These are phyloP conservation scores for Sylvilagus bachmani DNA, from an alignment of 2,113 vertebrate genomes.

Conservation along the genomic window DNA sequence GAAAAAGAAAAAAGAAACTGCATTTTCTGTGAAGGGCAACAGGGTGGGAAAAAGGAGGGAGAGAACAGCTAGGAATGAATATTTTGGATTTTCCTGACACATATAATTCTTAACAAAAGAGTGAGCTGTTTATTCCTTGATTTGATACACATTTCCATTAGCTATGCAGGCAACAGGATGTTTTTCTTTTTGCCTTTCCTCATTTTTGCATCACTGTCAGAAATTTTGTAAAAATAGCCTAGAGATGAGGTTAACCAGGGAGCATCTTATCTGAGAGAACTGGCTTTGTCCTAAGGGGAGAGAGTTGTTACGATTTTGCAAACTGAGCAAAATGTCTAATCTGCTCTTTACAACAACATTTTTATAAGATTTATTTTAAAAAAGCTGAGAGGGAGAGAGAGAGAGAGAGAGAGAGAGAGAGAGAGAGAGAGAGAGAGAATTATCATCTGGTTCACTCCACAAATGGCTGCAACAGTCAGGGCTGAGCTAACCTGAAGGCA, in stretches of 20 bases:
- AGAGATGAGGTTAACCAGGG: conserved; percentile 35
- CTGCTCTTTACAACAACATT: neutral
- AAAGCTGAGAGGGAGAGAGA: too few species aligned
- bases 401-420: too few species aligned
- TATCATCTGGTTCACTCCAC: too few species aligned
- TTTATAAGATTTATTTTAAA: too few species aligned
- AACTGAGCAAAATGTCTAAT: neutral
- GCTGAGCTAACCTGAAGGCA: too few species aligned
- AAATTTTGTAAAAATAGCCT: conserved; percentile 58
- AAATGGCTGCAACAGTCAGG: too few species aligned
- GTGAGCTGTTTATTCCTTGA: conserved; percentile 57
- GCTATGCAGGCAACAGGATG: conserved; percentile 66
- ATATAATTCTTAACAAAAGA: conserved; percentile 59
- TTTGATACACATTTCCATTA: neutral
- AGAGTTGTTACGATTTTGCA: neutral
- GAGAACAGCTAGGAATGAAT: conserved; percentile 9
- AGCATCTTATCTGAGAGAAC: conserved; percentile 40
- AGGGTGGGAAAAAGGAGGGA: conserved; percentile 16
- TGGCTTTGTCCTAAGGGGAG: conserved; percentile 17
- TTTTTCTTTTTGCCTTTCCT: conserved; percentile 71
- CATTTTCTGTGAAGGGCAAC: conserved; percentile 49
- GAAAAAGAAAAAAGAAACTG: conserved; percentile 55
- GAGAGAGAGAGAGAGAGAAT: too few species aligned
- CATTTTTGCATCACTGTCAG: conserved; percentile 16
- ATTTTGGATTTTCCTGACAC: conserved; percentile 66